Conservation (phyloP, 2,113 vertebrate genomes). For the Todiramphus chloris region DNA sequence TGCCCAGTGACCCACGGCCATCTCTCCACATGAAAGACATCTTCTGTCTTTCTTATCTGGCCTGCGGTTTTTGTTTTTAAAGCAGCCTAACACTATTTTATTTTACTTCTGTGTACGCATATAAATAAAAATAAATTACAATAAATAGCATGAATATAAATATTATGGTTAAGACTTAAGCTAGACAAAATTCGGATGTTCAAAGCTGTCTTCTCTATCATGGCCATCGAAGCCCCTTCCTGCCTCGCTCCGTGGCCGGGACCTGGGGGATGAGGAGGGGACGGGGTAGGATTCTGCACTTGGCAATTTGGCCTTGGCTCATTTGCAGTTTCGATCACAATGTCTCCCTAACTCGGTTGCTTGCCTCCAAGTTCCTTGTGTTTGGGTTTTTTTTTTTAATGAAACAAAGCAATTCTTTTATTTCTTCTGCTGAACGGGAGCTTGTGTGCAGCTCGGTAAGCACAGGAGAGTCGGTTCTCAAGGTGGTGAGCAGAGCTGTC, state of each 20-base stretch:
- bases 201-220: background rate
- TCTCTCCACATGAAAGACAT: conserved; percentile 4
- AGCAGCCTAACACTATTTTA: background rate
- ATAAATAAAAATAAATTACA: conserved; percentile 1
- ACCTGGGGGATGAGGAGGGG: fast-evolving
- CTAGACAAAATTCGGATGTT: background rate
- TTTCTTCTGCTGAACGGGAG: background rate
- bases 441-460: background rate
- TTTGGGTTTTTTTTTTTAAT: background rate
- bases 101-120: background rate
- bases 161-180: background rate
- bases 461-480: fast-evolving
- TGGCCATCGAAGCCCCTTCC: background rate
- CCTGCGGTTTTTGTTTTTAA: background rate
- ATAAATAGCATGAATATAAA: conserved; percentile 6
- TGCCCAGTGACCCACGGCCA: background rate
- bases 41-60: background rate
- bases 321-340: background rate
- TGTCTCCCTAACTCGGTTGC: background rate
- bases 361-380: background rate
- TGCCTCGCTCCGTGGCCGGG: background rate
- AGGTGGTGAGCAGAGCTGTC: background rate
- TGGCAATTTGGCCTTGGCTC: background rate
- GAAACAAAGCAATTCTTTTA: background rate
- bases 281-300: background rate